Evolutionary conservation across 2,797 vertebrate genomes (phyloP).

Genomic region (Argentina silus): DNA sequence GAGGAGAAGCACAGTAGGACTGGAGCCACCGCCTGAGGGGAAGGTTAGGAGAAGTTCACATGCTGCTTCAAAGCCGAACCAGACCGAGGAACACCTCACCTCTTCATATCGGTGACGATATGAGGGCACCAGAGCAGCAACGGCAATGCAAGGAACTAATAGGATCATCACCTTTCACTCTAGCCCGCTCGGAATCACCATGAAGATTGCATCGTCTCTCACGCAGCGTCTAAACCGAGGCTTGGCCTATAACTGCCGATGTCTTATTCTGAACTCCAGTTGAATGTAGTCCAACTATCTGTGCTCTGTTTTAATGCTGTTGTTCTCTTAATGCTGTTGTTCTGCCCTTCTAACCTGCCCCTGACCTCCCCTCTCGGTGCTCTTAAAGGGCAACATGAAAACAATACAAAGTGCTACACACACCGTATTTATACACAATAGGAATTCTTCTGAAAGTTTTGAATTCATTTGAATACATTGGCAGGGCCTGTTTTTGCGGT

Average conservation of each 20-base stretch:
- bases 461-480: background rate
- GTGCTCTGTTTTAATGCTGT: background rate
- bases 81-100: background rate
- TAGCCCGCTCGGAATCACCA: background rate
- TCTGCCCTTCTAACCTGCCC: background rate
- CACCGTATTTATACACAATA: conserved; percentile 14
- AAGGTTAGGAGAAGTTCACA: background rate
- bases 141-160: too few species aligned
- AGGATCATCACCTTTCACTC: too few species aligned
- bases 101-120: background rate
- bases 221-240: background rate
- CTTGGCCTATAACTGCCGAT: background rate
- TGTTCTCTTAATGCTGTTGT: background rate
- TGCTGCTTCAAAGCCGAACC: background rate
- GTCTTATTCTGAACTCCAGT: background rate
- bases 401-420: background rate
- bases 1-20: background rate
- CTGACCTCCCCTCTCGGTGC: background rate
- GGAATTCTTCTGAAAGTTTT: conserved; percentile 15
- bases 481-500: conserved; percentile 7
- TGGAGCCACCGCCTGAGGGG: background rate
- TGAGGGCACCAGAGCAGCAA: too few species aligned
- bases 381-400: background rate
- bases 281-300: background rate
- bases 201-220: background rate